Evolutionary conservation across 2,797 vertebrate genomes (phyloP).

Genomic region (Takifugu rubripes): DNA sequence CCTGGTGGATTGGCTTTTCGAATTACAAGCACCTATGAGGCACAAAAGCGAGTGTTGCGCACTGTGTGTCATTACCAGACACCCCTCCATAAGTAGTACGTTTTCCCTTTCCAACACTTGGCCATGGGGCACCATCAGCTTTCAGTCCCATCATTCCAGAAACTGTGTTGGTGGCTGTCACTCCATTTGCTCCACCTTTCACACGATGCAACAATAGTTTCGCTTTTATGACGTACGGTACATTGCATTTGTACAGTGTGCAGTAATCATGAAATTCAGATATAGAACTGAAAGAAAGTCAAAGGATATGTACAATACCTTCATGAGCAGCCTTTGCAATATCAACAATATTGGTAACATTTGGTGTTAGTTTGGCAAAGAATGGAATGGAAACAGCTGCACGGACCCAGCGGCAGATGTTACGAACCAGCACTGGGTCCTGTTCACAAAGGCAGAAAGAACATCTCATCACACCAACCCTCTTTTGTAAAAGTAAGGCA

Average conservation of each 20-base stretch:
- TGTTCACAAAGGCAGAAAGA: conserved; percentile 54
- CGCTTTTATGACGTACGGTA: background rate
- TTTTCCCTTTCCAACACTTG: conserved; percentile 78
- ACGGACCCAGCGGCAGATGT: conserved; percentile 96
- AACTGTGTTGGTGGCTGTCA: conserved; percentile 91
- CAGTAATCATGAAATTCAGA: background rate
- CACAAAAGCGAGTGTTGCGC: background rate
- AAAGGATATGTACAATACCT: conserved; percentile 65
- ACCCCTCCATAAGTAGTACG: conserved; percentile 88
- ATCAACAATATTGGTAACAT: conserved; percentile 83
- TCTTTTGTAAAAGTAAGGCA: background rate
- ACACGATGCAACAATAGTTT: conserved; percentile 4
- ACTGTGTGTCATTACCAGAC: conserved; percentile 47
- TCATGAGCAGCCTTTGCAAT: conserved; percentile 87
- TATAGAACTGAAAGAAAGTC: background rate
- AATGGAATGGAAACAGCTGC: conserved; percentile 87
- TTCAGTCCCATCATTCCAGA: conserved; percentile 88
- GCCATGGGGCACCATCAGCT: conserved; percentile 85
- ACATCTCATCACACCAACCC: background rate
- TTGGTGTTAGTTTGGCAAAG: conserved; percentile 95
- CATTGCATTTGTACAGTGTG: too few relatives aligned
- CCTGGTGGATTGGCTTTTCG: background rate
- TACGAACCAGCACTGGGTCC: conserved; percentile 93
- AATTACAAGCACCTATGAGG: background rate
- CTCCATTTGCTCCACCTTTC: conserved; percentile 86